Evolutionary conservation across 2,888 invertebrate species (phyloP).

Genomic region (Neoitamus cyanurus): DNA sequence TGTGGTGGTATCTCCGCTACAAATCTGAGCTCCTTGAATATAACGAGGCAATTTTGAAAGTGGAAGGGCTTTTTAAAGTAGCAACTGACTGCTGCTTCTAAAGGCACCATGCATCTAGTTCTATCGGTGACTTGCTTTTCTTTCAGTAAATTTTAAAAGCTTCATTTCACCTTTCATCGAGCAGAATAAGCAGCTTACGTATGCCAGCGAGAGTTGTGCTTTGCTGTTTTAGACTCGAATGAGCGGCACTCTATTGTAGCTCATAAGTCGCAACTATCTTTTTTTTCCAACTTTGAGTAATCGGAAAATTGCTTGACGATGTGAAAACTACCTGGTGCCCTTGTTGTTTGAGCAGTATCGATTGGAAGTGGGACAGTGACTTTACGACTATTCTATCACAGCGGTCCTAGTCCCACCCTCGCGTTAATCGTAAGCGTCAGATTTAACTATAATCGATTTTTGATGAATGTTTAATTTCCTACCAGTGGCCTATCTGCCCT

Average conservation of each 20-base stretch:
- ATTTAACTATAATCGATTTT: neutral
- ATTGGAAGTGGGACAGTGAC: neutral
- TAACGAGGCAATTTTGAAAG: neutral
- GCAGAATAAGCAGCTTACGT: constrained; percentile 22
- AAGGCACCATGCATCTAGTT: neutral
- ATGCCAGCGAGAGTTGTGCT: neutral
- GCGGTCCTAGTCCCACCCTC: neutral
- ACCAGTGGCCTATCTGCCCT: neutral
- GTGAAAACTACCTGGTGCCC: neutral
- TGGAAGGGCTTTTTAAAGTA: neutral
- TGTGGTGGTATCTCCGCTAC: neutral
- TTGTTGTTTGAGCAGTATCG: neutral
- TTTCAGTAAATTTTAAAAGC: neutral
- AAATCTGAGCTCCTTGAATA: neutral
- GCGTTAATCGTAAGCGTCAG: neutral
- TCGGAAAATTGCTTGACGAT: neutral
- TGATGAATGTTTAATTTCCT: neutral
- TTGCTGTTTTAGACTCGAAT: neutral
- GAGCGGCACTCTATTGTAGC: neutral
- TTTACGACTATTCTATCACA: neutral
- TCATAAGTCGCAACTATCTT: neutral
- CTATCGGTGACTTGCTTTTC: neutral
- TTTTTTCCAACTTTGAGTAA: neutral
- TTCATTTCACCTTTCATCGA: constrained; percentile 13
- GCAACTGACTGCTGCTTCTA: neutral